Base-by-base conservation (phyloP, 2,797 vertebrate genomes). In the Hirundo rustica region DNA sequence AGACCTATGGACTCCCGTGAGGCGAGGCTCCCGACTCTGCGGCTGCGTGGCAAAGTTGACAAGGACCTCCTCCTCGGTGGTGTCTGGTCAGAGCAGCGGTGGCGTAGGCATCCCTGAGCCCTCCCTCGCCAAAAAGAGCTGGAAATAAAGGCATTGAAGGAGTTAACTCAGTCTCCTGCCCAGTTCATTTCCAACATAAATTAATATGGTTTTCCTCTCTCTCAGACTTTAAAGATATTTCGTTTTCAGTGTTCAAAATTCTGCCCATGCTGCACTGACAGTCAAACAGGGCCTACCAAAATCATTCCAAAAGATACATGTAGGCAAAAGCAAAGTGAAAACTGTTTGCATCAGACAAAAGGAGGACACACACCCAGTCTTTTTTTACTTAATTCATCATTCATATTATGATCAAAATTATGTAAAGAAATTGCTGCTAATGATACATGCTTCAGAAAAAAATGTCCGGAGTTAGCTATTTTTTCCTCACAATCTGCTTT, bases 311-410 rank as follows among this genome's bases (percentile, higher is more conserved):
- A 65, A 77, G 7, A 7, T 16, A 85, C 2, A 26, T 1, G 0
- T 8, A 12, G 19, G 4, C 7, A 73, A 90, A 78, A 65, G 1
- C 22, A 84, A 42, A 84, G 16, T 20, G 66, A 75, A 86, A 50
- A n/a, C 0, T 0, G 1, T 60, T 71, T 66, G 19, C 22, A 53
- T 47, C 26, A 19, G 42, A 53, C 7, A 86, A 32, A 6, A 42
- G 13, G 26, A 67, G 16, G 13, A 57, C 22, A 29, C 1, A 81
- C 78, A 48, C 0, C 1, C 13, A 21, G 6, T 17, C 3, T 23
- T 72, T 60, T 57, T 62, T 45, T 0, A 29, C 16, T 79, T 85
- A 45, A 62, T 73, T 70, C 17, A 66, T 67, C 16, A 30, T 48
- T 62, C 1, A 3, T 36, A 73, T 13, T 58, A 8, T 51, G 15